Evolutionary conservation across 1,140 invertebrate genomes (phyloP).

Genomic region (Grapholita molesta): DNA sequence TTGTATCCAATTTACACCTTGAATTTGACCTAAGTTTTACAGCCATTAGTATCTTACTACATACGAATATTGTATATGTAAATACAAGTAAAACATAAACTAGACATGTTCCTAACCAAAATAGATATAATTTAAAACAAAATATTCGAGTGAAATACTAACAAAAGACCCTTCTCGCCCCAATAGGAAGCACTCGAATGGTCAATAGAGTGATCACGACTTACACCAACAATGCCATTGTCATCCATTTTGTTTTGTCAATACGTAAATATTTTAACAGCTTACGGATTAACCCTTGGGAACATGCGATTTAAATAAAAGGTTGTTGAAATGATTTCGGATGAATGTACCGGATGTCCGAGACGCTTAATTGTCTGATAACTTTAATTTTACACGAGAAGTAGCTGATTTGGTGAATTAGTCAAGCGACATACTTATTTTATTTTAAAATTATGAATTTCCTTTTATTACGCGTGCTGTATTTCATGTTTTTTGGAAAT

Average conservation of each 20-base stretch:
- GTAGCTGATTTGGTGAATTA: background rate
- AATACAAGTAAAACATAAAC: background rate
- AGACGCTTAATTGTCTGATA: background rate
- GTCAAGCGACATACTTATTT: too few relatives aligned
- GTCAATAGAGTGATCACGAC: conserved; percentile 42
- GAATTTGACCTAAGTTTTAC: too few relatives aligned
- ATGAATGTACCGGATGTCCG: conserved; percentile 18
- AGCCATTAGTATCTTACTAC: too few relatives aligned
- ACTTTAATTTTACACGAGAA: background rate
- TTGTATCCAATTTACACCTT: too few relatives aligned
- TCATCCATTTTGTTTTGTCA: conserved; percentile 61
- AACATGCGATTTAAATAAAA: conserved; percentile 18
- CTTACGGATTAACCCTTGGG: conserved; percentile 54
- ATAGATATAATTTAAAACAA: conserved; percentile 6
- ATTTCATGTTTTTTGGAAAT: too few relatives aligned
- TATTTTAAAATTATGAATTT: too few relatives aligned
- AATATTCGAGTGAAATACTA: conserved; percentile 7
- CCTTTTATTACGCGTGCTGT: too few relatives aligned
- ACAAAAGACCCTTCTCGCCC: conserved; percentile 11
- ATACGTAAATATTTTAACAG: conserved; percentile 71
- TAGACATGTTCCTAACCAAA: background rate
- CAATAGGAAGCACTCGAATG: conserved; percentile 52
- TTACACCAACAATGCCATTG: conserved; percentile 48
- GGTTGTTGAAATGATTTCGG: background rate
- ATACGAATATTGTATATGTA: too few relatives aligned